Percentiles rank a stretch among this genome's conserved stretches.
These are phyloP conservation scores for Phylloscopus trochilus DNA, from an alignment of 2,113 vertebrate genomes.

Conservation along the genomic window DNA sequence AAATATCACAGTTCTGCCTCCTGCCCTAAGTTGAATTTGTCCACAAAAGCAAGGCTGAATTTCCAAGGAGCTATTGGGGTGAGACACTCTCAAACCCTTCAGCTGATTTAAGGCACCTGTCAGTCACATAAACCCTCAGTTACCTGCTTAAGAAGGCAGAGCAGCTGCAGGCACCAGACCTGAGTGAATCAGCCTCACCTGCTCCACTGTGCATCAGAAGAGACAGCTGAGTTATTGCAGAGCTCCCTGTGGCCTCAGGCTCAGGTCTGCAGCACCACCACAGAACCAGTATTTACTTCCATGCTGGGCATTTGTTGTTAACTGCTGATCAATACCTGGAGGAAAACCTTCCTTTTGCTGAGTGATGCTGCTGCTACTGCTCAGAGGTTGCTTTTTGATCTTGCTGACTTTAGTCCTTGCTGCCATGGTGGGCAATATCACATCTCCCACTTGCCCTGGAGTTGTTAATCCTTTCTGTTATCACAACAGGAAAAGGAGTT, in stretches of 20 bases:
- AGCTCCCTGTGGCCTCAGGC: not conserved
- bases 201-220: not conserved
- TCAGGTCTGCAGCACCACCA: not conserved
- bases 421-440: not conserved
- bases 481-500: not conserved
- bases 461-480: not conserved
- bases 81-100: not conserved
- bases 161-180: not conserved
- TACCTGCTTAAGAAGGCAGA: not conserved
- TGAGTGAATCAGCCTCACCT: not conserved
- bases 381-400: not conserved
- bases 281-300: not conserved
- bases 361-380: not conserved
- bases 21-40: not conserved
- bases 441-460: not conserved
- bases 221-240: not conserved
- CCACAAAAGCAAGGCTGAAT: not conserved
- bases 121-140: not conserved
- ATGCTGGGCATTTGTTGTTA: not conserved
- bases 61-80: not conserved
- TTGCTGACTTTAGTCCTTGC: not conserved
- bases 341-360: not conserved
- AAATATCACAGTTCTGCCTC: not conserved
- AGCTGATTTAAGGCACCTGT: not conserved
- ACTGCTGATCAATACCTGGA: not conserved